These are phyloP conservation scores for Echeneis naucrates DNA, from an alignment of 2,797 vertebrate species.

Conservation along the genomic window DNA sequence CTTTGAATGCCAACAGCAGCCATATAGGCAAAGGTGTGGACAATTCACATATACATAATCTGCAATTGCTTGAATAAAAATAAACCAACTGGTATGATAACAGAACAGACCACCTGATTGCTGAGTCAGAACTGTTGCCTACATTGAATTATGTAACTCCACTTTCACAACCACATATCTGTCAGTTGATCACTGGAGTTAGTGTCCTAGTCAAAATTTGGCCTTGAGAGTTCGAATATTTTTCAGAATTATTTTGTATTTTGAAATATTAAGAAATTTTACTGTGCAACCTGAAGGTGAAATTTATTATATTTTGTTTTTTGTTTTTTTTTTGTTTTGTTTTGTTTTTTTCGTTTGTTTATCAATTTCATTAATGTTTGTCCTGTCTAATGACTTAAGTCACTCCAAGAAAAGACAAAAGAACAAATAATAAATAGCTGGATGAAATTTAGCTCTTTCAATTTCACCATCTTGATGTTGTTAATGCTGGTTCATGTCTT, in stretches of 20 bases:
- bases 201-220: neutral
- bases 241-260: no score
- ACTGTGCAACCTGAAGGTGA: neutral
- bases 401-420: no score
- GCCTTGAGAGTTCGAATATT: no score
- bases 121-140: slow-evolving; percentile 20
- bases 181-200: no score
- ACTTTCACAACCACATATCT: neutral
- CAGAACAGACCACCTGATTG: slow-evolving; percentile 26
- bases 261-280: no score
- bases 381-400: no score
- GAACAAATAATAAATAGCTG: no score
- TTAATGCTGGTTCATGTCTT: neutral
- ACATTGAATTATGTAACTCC: neutral
- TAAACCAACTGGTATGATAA: slow-evolving; percentile 52
- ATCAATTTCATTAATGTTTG: no score
- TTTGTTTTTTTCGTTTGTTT: no score
- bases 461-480: neutral
- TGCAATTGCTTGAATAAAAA: slow-evolving; percentile 54
- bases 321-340: no score
- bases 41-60: slow-evolving; percentile 28
- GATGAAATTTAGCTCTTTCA: neutral
- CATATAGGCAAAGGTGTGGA: neutral
- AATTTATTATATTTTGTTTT: no score
- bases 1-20: slow-evolving; percentile 36